A percentile compares a stretch with the other conserved stretches of the same genome.
These are phyloP conservation scores for Neolamprologus devosi DNA, from an alignment of 2,113 vertebrate genomes.

Conservation along the genomic window DNA sequence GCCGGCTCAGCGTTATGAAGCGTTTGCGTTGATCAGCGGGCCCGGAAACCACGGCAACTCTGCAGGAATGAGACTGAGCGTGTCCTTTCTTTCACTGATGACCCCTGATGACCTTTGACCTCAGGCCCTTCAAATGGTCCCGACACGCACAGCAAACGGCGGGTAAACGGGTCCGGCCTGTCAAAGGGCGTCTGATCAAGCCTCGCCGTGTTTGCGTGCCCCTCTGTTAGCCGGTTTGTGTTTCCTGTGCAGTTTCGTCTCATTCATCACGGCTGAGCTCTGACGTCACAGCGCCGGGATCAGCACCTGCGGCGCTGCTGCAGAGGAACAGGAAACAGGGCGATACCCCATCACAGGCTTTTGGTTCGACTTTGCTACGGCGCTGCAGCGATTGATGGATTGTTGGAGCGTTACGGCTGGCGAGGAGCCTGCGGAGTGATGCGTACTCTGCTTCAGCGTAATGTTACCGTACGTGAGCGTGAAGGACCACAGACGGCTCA, in stretches of 20 bases:
- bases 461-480: too few species aligned
- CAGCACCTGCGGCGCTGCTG: background rate
- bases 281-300: background rate
- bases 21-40: background rate
- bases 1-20: background rate
- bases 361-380: too few species aligned
- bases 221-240: background rate
- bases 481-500: too few species aligned
- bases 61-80: background rate
- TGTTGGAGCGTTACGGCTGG: too few species aligned
- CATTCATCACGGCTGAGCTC: background rate
- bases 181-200: accelerated
- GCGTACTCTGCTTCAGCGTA: too few species aligned
- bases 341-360: background rate
- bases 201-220: background rate
- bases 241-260: background rate
- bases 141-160: background rate
- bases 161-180: background rate
- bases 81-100: background rate
- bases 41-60: background rate
- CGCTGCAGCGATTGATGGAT: accelerated
- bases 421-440: too few species aligned
- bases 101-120: background rate
- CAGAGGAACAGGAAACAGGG: background rate
- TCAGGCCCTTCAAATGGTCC: background rate